phyloP scores from a whole-genome alignment of 2,113 vertebrate genomes.

The Catagonus wagneri region DNA sequence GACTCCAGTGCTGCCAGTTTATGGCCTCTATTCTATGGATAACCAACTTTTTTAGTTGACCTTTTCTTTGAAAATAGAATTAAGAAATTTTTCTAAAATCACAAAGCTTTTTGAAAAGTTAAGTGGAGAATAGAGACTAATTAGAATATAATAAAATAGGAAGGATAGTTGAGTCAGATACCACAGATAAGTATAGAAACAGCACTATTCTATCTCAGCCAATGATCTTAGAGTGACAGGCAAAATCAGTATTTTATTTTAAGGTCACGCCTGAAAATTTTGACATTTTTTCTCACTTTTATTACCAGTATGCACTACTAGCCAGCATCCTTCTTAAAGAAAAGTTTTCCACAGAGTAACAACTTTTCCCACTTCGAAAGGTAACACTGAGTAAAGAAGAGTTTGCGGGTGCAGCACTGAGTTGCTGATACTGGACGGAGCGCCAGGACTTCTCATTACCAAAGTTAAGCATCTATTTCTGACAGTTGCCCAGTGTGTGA shows the following conservation, averaged over 20 bases:
- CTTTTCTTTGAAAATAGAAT: constrained; percentile 40
- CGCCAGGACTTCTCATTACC: neutral
- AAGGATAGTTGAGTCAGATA: neutral
- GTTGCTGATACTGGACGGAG: neutral
- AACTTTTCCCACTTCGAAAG: neutral
- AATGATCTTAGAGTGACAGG: neutral
- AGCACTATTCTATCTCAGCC: neutral
- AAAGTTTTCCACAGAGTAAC: neutral
- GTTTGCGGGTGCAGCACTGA: neutral
- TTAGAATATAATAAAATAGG: constrained; percentile 7
- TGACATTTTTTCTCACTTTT: constrained; percentile 38
- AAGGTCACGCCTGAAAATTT: constrained; percentile 12
- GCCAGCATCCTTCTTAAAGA: neutral
- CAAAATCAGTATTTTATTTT: constrained; percentile 37
- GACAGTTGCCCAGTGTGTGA: neutral
- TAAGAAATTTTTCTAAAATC: neutral
- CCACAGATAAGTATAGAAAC: neutral
- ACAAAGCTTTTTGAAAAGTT: constrained; percentile 12
- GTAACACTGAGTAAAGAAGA: constrained; percentile 1
- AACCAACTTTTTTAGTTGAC: neutral
- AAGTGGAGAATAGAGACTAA: neutral
- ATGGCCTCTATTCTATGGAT: neutral
- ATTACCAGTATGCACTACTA: neutral
- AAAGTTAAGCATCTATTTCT: constrained; percentile 40
- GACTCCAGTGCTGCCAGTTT: neutral